These are phyloP conservation scores for Hyperopisus bebe DNA, from an alignment of 2,113 vertebrate species.

Conservation along the genomic window DNA sequence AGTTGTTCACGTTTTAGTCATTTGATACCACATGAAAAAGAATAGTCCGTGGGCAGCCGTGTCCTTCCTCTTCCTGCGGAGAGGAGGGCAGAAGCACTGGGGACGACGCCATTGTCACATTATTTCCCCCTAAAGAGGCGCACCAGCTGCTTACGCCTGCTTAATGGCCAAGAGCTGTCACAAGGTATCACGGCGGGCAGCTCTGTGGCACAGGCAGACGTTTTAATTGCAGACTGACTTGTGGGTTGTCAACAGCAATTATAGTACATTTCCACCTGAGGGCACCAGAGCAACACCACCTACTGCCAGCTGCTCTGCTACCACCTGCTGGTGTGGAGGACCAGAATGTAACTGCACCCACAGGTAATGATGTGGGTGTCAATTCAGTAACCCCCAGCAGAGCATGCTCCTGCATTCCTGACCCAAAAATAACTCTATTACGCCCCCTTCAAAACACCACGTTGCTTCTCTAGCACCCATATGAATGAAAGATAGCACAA, in stretches of 20 bases:
- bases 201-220: slow-evolving; percentile 56
- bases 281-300: slow-evolving; percentile 51
- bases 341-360: not conserved
- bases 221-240: slow-evolving; percentile 61
- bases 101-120: slow-evolving; percentile 55
- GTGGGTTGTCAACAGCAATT: slow-evolving; percentile 58
- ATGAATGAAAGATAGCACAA: not conserved
- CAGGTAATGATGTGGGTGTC: slow-evolving; percentile 11
- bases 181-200: slow-evolving; percentile 56
- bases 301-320: slow-evolving; percentile 7
- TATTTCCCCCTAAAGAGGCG: slow-evolving; percentile 54
- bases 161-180: slow-evolving; percentile 69
- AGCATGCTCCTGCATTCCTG: not conserved
- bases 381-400: slow-evolving; percentile 25
- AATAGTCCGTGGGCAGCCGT: slow-evolving; percentile 1
- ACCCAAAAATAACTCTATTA: not conserved
- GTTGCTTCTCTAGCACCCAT: not conserved
- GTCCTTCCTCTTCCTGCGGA: slow-evolving; percentile 52
- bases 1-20: slow-evolving; percentile 23
- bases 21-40: slow-evolving; percentile 42
- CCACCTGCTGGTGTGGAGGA: slow-evolving; percentile 14
- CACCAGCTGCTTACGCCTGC: slow-evolving; percentile 67
- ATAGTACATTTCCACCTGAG: slow-evolving; percentile 55
- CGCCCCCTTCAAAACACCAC: not conserved
- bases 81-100: slow-evolving; percentile 52